Base-by-base conservation (phyloP, 2,113 vertebrate species). In the Nothobranchius furzeri region DNA sequence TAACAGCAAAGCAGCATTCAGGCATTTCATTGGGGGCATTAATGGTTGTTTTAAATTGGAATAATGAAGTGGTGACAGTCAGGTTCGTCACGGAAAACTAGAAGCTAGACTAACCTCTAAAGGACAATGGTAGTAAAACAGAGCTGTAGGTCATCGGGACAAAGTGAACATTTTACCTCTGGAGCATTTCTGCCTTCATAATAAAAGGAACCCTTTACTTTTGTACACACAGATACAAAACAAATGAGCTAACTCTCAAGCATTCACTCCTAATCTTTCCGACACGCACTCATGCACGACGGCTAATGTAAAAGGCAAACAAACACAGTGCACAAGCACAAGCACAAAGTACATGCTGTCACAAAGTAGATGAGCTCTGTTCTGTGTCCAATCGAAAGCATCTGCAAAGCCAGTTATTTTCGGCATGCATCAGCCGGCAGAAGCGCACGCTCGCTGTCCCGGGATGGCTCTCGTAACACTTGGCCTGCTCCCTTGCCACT, bases 401-500 rank as follows among this genome's bases (percentile, higher is more conserved):
- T 90, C 86, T 85, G 77, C 84, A 89, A 88, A 89, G 86, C 91
- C 87, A 82, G 87, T 85, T 89, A 75, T 82, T 87, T 84, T 85
- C 83, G 70, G 77, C 87, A 75, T 74, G 82, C 84, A 89, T 89
- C 91, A 92, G 87, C 83, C 86, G 85, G 85, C 89, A 85, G 80
- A 88, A 86, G 87, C 78, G 76, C 74, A 75, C 46, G 83, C 83
- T 87, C 43, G 76, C 64, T 83, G 90, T 92, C 92, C 89, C 87
- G 73, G 85, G 80, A 87, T 85, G 86, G 78, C 86, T 85, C 77
- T 80, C 73, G 82, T 83, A 92, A 91, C 90, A 92, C 91, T 94
- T 93, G 92, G 91, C 90, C 91, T 81, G 69, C 86, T 92, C 91
- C 90, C 91, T 87, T 15, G 89, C 86, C 90, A 83, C 86, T 66